Base-by-base conservation (phyloP, 1,140 invertebrate genomes). In the Zaprionus capensis region DNA sequence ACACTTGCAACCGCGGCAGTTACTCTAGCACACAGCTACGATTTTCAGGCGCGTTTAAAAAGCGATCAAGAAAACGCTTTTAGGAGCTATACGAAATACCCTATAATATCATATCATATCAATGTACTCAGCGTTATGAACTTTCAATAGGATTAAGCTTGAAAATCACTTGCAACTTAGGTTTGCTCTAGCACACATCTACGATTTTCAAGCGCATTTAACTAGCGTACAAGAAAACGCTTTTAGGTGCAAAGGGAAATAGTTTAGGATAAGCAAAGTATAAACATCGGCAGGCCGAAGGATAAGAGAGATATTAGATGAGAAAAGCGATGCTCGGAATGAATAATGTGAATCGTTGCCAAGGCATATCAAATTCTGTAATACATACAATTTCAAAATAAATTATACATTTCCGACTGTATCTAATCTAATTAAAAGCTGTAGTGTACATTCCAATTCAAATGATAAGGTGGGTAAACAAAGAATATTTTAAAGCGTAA, bases 41-140 rank as follows among this genome's bases (percentile, higher is more conserved):
- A 83, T 83, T 83, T 83, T 83, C 81, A 72, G 71, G 71, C 56
- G 80, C 80, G 71, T 70, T 75, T 49, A 58, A 15, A 41, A 41
- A 66, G 77, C 78, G 58, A 49, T 62, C 78, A 81, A 76, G 78
- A 83, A 83, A 83, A 83, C 81, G 81, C 81, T 83, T 83, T 83
- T 78, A 78, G 77, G 77, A 87, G 84, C 83, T 53, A 55, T 17
- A 22, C 20, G 14, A 58, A 49, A 20, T 38, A 28, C 0, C n/a
- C 31, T 34, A 11, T 11, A 9, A 11, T 34, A 34, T 11, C 31
- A 34, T 66, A 15, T 3, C 15, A 34, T 51, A 6, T 51, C 11
- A 36, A 24, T 78, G 76, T 76, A 17, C 66, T 71, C 67, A 76
- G 76, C 46, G 61, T 78, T 71, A 62, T 67, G 62, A 62, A 78